These are phyloP conservation scores for Paramuricea clavata DNA, from an alignment of 92 coral and sea anemone species.

Conservation along the genomic window DNA sequence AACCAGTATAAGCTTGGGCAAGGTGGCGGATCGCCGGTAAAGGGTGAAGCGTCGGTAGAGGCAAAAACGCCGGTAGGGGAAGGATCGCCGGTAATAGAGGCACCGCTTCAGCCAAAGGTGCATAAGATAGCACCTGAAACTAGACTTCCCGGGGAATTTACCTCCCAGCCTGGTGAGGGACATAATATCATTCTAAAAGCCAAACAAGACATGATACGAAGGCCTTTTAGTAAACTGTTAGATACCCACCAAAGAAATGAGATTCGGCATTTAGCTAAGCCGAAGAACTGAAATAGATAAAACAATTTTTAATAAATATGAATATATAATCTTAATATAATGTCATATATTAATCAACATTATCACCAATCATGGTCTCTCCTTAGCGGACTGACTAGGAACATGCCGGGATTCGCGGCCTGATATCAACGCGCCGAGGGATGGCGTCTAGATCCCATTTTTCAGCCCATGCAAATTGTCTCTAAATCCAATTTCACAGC, in stretches of 20 bases:
- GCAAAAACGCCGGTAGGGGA: too few relatives aligned
- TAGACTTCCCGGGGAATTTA: conserved; percentile 14
- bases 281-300: background rate
- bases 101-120: background rate
- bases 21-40: too few relatives aligned
- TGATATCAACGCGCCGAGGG: too few relatives aligned
- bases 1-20: background rate
- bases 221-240: conserved; percentile 11
- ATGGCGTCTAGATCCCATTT: too few relatives aligned
- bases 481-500: too few relatives aligned
- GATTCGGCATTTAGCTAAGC: background rate
- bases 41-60: too few relatives aligned
- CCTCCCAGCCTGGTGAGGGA: background rate
- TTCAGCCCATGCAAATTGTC: too few relatives aligned
- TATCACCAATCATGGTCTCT: too few relatives aligned
- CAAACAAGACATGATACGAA: background rate
- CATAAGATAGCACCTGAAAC: conserved; percentile 26
- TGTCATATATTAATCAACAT: too few relatives aligned
- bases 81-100: conserved; percentile 7
- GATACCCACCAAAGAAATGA: background rate
- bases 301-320: background rate
- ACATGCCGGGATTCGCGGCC: too few relatives aligned
- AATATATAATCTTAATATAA: too few relatives aligned
- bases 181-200: background rate
- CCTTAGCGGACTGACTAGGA: too few relatives aligned